These are phyloP conservation scores for Columba guinea DNA, from an alignment of 2,797 vertebrate species.

Conservation along the genomic window DNA sequence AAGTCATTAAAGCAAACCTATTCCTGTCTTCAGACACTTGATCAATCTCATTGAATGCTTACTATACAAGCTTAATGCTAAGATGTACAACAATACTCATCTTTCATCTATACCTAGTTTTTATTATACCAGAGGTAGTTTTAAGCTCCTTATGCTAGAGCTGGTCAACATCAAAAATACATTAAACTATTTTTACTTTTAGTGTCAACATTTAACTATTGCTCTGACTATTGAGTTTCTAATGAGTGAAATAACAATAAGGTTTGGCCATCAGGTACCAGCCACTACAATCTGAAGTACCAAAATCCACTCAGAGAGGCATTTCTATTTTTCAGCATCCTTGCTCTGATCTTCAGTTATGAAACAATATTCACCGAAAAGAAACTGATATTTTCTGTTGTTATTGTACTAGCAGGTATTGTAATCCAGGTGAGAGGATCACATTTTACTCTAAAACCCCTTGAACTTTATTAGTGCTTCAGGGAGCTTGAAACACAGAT, in stretches of 20 bases:
- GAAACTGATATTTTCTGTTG: background rate
- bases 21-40: background rate
- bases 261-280: background rate
- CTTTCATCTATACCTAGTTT: background rate
- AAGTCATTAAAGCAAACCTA: background rate
- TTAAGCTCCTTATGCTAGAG: background rate
- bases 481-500: slow-evolving; percentile 27
- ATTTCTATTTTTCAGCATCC: slow-evolving; percentile 7
- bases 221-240: background rate
- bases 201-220: background rate
- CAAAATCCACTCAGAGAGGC: background rate
- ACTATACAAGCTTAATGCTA: background rate
- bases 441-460: slow-evolving; percentile 24
- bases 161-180: background rate
- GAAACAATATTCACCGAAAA: slow-evolving; percentile 17
- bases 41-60: background rate
- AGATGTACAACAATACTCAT: background rate
- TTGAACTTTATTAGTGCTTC: slow-evolving; percentile 59
- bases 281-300: slow-evolving; percentile 2
- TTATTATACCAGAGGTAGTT: background rate
- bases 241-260: background rate
- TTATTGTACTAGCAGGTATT: background rate
- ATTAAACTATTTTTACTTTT: background rate
- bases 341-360: background rate
- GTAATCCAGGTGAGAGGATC: slow-evolving; percentile 16